Conservation (phyloP, 2,888 invertebrate genomes). For the Doris montereyensis region DNA sequence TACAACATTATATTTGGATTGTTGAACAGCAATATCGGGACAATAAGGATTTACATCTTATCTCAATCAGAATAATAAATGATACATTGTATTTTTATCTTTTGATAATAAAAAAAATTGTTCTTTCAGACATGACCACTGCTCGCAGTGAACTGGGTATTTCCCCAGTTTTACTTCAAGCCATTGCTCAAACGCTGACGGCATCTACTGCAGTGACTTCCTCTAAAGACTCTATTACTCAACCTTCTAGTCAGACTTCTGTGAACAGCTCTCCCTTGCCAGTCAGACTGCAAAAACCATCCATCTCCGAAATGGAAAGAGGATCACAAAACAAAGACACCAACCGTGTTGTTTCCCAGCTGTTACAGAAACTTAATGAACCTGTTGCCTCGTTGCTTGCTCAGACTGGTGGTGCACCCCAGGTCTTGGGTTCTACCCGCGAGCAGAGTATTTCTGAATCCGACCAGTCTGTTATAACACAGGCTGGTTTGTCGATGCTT, state of each 20-base stretch:
- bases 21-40: no score
- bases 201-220: constrained; percentile 20
- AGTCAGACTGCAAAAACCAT: background rate
- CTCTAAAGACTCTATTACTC: no score
- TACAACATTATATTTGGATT: no score
- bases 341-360: constrained; percentile 46
- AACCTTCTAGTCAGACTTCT: background rate
- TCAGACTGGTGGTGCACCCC: background rate
- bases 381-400: constrained; percentile 48
- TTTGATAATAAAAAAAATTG: background rate
- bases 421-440: background rate
- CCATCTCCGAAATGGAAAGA: background rate
- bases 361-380: constrained; percentile 57
- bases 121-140: constrained; percentile 57
- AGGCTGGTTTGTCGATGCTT: constrained; percentile 35
- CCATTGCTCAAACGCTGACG: constrained; percentile 58
- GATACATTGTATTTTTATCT: no score
- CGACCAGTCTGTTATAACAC: background rate
- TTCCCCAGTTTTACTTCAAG: constrained; percentile 70
- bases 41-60: no score
- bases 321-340: background rate
- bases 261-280: background rate
- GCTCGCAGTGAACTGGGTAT: constrained; percentile 65
- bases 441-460: background rate
- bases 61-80: no score